phyloP scores from a whole-genome alignment of 1,140 invertebrate species.

The Drosophila pandora region DNA sequence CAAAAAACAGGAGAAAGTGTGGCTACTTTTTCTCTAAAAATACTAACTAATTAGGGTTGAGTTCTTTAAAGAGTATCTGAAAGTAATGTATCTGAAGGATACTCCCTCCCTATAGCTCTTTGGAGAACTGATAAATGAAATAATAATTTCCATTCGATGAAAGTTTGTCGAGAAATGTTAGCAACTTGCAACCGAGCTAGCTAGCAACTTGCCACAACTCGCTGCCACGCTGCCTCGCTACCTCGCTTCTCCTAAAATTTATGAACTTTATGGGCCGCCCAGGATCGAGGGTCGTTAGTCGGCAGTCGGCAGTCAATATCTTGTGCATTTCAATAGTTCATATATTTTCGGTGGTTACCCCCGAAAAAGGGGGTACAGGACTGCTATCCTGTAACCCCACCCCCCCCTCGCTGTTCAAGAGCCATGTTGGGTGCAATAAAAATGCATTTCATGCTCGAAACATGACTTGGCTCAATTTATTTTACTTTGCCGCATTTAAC shows the following conservation, averaged over 20 bases:
- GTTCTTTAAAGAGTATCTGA: no score
- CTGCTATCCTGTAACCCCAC: background rate
- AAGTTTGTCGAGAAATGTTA: conserved; percentile 15
- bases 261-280: conserved; percentile 47
- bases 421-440: conserved; percentile 65
- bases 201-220: conserved; percentile 9
- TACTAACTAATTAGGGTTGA: no score
- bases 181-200: no score
- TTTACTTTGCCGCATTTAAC: conserved; percentile 82
- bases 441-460: conserved; percentile 79
- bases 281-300: conserved; percentile 30
- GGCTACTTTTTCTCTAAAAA: no score
- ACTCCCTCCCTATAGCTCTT: no score
- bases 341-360: conserved; percentile 49
- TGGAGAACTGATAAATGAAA: conserved; percentile 47
- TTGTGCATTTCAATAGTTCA: conserved; percentile 70
- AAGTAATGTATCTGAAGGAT: no score
- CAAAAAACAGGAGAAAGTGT: background rate
- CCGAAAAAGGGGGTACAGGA: no score
- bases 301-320: conserved; percentile 53
- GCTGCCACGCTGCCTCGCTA: conserved; percentile 3
- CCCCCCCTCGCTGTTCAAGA: background rate
- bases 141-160: conserved; percentile 54
- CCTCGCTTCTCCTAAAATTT: conserved; percentile 36
- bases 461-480: conserved; percentile 81